Conservation (phyloP, 2,113 vertebrate species). For the Thermophis baileyi region DNA sequence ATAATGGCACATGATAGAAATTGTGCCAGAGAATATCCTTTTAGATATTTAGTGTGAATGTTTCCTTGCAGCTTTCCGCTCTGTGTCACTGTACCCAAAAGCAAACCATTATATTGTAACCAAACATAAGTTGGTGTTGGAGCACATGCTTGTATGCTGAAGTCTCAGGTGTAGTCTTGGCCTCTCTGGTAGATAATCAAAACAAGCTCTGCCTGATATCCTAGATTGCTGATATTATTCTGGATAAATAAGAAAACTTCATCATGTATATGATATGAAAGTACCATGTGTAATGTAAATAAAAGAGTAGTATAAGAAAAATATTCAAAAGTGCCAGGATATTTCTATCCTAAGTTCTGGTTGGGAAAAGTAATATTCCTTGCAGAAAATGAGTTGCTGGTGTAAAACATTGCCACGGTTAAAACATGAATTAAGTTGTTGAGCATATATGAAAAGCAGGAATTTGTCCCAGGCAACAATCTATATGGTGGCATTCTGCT, state of each 20-base stretch:
- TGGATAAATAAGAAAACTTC: not conserved
- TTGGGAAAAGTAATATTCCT: not conserved
- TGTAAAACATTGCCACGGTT: not conserved
- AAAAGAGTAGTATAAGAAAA: not conserved
- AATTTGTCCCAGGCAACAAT: not conserved
- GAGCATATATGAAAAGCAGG: not conserved
- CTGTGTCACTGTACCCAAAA: not conserved
- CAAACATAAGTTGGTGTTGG: not conserved
- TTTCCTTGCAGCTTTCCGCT: not conserved
- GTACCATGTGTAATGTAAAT: not conserved
- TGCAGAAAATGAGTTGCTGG: not conserved
- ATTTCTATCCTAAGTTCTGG: not conserved
- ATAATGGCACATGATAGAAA: not conserved
- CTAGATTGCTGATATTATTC: not conserved
- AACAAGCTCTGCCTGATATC: not conserved
- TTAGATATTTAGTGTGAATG: not conserved
- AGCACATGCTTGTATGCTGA: not conserved
- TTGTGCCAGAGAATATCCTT: not conserved
- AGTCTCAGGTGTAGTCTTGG: not conserved
- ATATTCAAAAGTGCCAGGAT: not conserved
- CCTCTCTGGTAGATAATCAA: not conserved
- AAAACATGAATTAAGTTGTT: not conserved
- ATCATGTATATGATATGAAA: not conserved
- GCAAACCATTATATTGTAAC: not conserved
- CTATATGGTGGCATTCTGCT: not conserved